phyloP scores from a whole-genome alignment of 2,797 vertebrate genomes.

The Vireo griseus region DNA sequence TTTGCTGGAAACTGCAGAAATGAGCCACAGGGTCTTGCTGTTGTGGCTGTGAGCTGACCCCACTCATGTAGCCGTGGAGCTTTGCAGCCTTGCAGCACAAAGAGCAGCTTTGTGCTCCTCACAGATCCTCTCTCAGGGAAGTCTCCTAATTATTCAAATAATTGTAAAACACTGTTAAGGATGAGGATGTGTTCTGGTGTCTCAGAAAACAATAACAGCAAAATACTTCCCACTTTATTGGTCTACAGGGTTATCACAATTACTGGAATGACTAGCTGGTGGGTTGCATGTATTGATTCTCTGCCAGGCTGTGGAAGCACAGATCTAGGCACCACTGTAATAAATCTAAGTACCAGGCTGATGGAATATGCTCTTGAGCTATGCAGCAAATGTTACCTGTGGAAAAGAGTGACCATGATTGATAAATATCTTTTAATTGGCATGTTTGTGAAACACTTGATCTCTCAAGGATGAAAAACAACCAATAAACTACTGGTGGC shows the following conservation, averaged over 20 bases:
- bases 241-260: constrained; percentile 37
- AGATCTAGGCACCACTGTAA: neutral
- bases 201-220: constrained; percentile 57
- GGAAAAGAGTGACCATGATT: constrained; percentile 21
- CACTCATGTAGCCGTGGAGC: rapidly evolving
- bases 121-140: neutral
- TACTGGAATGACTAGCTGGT: constrained; percentile 27
- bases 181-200: neutral
- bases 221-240: constrained; percentile 45
- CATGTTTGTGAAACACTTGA: neutral
- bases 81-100: neutral
- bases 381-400: constrained; percentile 12
- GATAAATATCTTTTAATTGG: constrained; percentile 70
- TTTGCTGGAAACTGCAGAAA: neutral
- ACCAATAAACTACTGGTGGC: neutral
- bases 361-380: constrained; percentile 33
- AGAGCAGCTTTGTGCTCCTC: neutral
- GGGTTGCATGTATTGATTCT: constrained; percentile 63
- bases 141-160: constrained; percentile 43
- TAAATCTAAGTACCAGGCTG: constrained; percentile 50
- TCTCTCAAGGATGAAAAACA: neutral
- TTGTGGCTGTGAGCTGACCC: neutral
- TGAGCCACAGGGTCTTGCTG: neutral
- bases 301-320: constrained; percentile 43
- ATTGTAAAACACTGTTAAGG: constrained; percentile 7